These are phyloP conservation scores for Tenthredo notha DNA, from an alignment of 2,888 invertebrate species.

Conservation along the genomic window DNA sequence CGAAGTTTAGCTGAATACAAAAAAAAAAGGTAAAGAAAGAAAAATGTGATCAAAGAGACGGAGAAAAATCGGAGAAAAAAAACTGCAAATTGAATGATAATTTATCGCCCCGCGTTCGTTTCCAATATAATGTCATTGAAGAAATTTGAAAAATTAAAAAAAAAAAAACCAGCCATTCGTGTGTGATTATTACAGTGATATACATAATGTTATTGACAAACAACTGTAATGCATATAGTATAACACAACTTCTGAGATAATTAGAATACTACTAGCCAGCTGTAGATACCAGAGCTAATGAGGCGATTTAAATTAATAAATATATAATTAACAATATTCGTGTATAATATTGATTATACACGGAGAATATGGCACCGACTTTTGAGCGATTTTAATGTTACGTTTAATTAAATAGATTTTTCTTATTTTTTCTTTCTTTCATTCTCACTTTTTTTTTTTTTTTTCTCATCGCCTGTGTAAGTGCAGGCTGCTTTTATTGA, in stretches of 20 bases:
- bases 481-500: conserved; percentile 8
- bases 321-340: not conserved
- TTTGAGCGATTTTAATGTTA: conserved; percentile 10
- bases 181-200: not conserved
- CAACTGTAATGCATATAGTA: conserved; percentile 27
- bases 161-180: not conserved
- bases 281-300: not conserved
- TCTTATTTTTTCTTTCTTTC: not conserved
- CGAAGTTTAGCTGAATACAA: not conserved
- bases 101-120: not conserved
- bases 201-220: conserved; percentile 39
- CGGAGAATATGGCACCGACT: conserved; percentile 14
- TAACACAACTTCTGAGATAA: conserved; percentile 40
- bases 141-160: not conserved
- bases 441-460: not conserved
- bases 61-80: not conserved
- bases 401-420: not conserved
- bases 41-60: no score
- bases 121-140: not conserved
- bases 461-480: conserved; percentile 8
- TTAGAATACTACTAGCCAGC: conserved; percentile 45
- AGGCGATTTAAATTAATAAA: not conserved
- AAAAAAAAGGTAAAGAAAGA: not conserved
- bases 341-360: not conserved
- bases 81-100: not conserved